Evolutionary conservation across 23 tunicate species (phyloP), one percentile per base, ranked within the genome.

Genomic region (Oikopleura dioica): DNA sequence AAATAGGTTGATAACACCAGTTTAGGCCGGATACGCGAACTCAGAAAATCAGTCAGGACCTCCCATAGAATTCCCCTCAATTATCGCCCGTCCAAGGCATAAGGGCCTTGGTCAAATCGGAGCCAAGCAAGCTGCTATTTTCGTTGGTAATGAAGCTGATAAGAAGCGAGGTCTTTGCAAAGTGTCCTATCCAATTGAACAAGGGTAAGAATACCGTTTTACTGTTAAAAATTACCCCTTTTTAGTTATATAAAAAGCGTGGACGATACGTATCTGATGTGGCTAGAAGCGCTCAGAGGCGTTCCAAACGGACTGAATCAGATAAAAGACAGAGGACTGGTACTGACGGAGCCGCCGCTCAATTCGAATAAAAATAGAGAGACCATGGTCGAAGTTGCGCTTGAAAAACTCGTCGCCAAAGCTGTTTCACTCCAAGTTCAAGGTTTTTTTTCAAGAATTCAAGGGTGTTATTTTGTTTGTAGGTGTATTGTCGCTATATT

Each of bases 351-450:
- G 16, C 55, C 55, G 16, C 55, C 55, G 9, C 16, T 44, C 16
- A 44, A 44, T 44, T 44, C 55, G 16, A 9, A 16, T 9, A 44
- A 44, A 44, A 44, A 44, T 16, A 44, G 55, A 44, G 55, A 44
- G 16, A 16, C 9, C 9, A 9, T 44, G 9, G 55, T 44, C 9
- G 55, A 44, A 44, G 9, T 44, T 9, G 55, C 55, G 16, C 55
- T 44, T 9, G 55, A 44, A 44, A 44, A 44, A 44, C 55, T 44
- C 16, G 16, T 9, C 16, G 55, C 55, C 9, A 16, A 16, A 44
- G 55, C 55, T 44, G 55, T 44, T 9, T 44, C 55, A 44, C 55
- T 44, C 55, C 55, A 44, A 44, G 55, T 44, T 44, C 55, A 44
- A 16, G 55, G 55, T 44, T 9, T 9, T 44, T 9, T 44, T 9